These are phyloP conservation scores for Acrocera orbiculus DNA, from an alignment of 2,888 invertebrate genomes.

Conservation along the genomic window DNA sequence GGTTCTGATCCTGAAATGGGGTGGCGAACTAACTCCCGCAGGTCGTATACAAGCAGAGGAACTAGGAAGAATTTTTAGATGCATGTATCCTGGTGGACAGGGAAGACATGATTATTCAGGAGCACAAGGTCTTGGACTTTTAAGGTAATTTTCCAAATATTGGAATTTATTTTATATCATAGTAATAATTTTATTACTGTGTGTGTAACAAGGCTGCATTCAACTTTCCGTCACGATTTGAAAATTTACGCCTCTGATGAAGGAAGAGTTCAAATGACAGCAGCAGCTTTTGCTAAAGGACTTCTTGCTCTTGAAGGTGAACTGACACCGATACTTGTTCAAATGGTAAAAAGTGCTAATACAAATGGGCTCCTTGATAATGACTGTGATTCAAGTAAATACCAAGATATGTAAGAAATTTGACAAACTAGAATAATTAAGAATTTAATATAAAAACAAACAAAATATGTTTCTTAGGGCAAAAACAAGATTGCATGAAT, in stretches of 20 bases:
- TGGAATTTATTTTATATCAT: no score
- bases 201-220: constrained; percentile 49
- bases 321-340: constrained; percentile 93
- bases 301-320: constrained; percentile 94
- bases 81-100: constrained; percentile 98
- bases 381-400: constrained; percentile 92
- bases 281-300: constrained; percentile 98
- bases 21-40: constrained; percentile 95
- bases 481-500: constrained; percentile 82
- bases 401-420: constrained; percentile 68
- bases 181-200: not conserved
- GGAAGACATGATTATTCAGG: constrained; percentile 80
- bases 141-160: constrained; percentile 34
- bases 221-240: constrained; percentile 95
- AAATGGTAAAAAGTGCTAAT: constrained; percentile 99
- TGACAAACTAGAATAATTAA: not conserved
- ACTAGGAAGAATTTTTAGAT: constrained; percentile 91
- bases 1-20: constrained; percentile 97
- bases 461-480: constrained; percentile 42
- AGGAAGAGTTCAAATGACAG: constrained; percentile 99
- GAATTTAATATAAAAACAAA: not conserved
- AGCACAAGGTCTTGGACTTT: constrained; percentile 86
- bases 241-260: constrained; percentile 99
- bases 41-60: constrained; percentile 96
- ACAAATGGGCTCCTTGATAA: constrained; percentile 96